phyloP scores from a whole-genome alignment of 2,888 invertebrate species.

The Heteropelma amictum region DNA sequence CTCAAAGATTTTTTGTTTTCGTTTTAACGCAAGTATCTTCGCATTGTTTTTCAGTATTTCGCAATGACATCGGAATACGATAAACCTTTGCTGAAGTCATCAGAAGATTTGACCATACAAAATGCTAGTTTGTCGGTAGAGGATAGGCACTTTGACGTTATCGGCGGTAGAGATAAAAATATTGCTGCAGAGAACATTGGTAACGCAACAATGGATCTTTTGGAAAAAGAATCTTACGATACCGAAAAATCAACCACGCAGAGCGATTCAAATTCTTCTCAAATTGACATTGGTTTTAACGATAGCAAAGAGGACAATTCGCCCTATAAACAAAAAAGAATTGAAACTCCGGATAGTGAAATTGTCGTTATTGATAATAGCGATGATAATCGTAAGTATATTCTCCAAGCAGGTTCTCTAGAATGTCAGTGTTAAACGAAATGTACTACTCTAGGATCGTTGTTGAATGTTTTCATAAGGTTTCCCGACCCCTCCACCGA shows the following conservation, averaged over 20 bases:
- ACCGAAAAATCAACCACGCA: background rate
- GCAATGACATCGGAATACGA: slow-evolving; percentile 53
- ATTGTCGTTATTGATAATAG: slow-evolving; percentile 36
- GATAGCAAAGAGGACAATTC: slow-evolving; percentile 18
- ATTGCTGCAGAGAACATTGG: slow-evolving; percentile 1
- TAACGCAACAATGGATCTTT: slow-evolving; percentile 44
- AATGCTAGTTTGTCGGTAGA: slow-evolving; percentile 40
- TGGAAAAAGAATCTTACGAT: background rate
- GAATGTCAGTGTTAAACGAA: background rate
- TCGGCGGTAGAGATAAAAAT: slow-evolving; percentile 47
- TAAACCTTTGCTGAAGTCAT: slow-evolving; percentile 17
- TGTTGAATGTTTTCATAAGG: slow-evolving; percentile 59
- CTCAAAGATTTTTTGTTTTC: background rate
- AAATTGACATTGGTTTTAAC: background rate
- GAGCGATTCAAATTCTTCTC: background rate
- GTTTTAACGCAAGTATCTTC: background rate
- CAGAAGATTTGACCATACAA: slow-evolving; percentile 21
- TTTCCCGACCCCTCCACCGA: slow-evolving; percentile 53
- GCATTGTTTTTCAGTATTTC: background rate
- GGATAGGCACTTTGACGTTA: slow-evolving; percentile 45
- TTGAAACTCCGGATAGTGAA: slow-evolving; percentile 51
- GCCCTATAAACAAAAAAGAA: slow-evolving; percentile 35
- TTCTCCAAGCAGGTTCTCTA: no score
- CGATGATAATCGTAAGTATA: slow-evolving; percentile 43
- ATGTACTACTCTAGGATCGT: background rate